phyloP scores from a whole-genome alignment of 2,888 invertebrate genomes.

The Atherix ibis region DNA sequence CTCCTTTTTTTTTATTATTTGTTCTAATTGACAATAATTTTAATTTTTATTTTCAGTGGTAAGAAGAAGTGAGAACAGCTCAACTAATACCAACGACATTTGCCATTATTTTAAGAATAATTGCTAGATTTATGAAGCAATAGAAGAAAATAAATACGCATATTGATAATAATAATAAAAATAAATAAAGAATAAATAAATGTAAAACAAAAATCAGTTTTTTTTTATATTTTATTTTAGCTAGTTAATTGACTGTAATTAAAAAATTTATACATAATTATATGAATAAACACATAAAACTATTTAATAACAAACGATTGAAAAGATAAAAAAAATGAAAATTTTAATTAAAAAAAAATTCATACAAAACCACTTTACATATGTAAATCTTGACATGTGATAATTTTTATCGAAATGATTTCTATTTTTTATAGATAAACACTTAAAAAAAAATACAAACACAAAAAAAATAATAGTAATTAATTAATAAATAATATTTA shows the following conservation, averaged over 20 bases:
- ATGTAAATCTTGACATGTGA: slow-evolving; percentile 12
- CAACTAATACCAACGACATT: slow-evolving; percentile 13
- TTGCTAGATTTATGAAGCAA: slow-evolving; percentile 13
- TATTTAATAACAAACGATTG: no score
- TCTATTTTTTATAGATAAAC: slow-evolving; percentile 7
- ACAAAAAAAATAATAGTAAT: slow-evolving; percentile 1
- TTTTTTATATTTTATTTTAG: slow-evolving; percentile 7
- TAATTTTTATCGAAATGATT: slow-evolving; percentile 11
- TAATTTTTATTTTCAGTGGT: slow-evolving; percentile 11
- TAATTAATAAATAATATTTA: neutral
- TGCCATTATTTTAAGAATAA: slow-evolving; percentile 26
- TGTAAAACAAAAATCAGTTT: no score
- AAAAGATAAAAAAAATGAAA: no score
- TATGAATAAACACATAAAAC: no score
- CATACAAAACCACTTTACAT: slow-evolving; percentile 7
- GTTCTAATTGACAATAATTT: no score
- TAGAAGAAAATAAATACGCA: no score
- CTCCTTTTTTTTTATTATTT: slow-evolving; percentile 5
- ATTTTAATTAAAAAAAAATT: no score
- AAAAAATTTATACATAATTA: no score
- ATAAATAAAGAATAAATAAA: no score
- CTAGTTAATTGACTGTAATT: slow-evolving; percentile 11
- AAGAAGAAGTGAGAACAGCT: slow-evolving; percentile 6
- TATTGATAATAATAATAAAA: no score
- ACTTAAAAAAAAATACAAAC: slow-evolving; percentile 3